Evolutionary conservation across 1,140 invertebrate species (phyloP), one percentile per base, ranked within the genome.

Genomic region (Brachionus asplanchnoidis): DNA sequence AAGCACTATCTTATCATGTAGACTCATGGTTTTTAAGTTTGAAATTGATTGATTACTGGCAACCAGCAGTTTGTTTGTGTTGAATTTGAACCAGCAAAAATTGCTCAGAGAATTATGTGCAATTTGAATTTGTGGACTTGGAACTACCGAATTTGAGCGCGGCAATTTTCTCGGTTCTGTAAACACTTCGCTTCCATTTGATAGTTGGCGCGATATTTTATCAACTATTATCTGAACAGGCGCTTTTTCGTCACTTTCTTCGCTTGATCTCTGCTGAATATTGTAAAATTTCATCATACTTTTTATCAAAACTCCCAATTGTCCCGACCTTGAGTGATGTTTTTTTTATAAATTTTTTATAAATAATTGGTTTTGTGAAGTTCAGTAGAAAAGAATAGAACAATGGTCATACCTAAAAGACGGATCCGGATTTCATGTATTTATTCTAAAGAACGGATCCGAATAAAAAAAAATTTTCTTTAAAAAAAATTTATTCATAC

Each of bases 81-180:
- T 56, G 7, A 46, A 82, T 28, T 65, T 46, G 79, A 65, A 82
- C 79, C 79, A 82, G 42, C 50, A 82, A 68, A 82, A 82, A 65
- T 82, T 82, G n/a, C 50, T 82, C 3, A 82, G 23, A 11, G 2
- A n/a, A 53, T 28, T 77, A 17, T 46, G 42, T 2, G 9, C 5
- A 28, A n/a, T 50, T 50, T 46, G 44, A 26, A 36, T 14, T 12
- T 23, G 20, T 50, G 42, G 73, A 77, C 12, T 77, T 77, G 42
- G 42, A 14, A 28, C 20, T 26, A 28, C 1, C 11, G 40, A 26
- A 20, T 77, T 77, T 5, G 40, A 12, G 14, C 46, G 20, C 1
- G 11, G 46, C 11, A n/a, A 26, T 77, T 46, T 50, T 77, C 11
- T 23, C 7, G 9, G n/a, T 20, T 60, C 53, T 60, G 20, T 7